phyloP scores from a whole-genome alignment of 2,888 invertebrate genomes.

The Cephus sareptanus region DNA sequence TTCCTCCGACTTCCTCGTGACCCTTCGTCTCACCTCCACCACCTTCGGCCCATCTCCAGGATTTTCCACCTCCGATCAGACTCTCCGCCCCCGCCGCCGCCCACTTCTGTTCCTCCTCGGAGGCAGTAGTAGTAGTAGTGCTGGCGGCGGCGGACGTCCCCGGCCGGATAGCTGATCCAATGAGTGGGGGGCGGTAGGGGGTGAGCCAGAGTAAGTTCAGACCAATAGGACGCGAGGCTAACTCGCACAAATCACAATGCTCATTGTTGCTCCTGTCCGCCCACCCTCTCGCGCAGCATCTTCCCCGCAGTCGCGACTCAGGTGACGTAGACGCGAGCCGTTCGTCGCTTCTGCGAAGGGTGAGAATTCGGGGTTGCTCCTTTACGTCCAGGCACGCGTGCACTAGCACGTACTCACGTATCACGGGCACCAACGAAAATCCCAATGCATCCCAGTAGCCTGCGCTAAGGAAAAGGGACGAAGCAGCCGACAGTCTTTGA shows the following conservation, averaged over 20 bases:
- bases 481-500: too few species aligned
- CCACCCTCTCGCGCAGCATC: conserved; percentile 44
- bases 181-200: conserved; percentile 45
- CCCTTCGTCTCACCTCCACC: neutral
- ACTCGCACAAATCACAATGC: conserved; percentile 67
- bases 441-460: neutral
- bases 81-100: neutral
- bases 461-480: neutral
- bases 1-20: neutral
- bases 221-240: conserved; percentile 55
- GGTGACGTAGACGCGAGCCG: neutral
- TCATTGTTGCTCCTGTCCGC: conserved; percentile 65
- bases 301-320: conserved; percentile 5
- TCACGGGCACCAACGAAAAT: neutral
- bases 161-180: conserved; percentile 47
- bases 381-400: neutral
- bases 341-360: neutral
- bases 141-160: conserved; percentile 46
- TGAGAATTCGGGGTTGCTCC: neutral
- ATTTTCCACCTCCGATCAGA: neutral
- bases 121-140: neutral
- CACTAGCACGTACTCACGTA: too few species aligned
- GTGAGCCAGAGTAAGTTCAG: conserved; percentile 41
- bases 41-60: neutral
- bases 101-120: neutral